These are phyloP conservation scores for Furcifer pardalis DNA, from an alignment of 2,797 vertebrate species.

Conservation along the genomic window DNA sequence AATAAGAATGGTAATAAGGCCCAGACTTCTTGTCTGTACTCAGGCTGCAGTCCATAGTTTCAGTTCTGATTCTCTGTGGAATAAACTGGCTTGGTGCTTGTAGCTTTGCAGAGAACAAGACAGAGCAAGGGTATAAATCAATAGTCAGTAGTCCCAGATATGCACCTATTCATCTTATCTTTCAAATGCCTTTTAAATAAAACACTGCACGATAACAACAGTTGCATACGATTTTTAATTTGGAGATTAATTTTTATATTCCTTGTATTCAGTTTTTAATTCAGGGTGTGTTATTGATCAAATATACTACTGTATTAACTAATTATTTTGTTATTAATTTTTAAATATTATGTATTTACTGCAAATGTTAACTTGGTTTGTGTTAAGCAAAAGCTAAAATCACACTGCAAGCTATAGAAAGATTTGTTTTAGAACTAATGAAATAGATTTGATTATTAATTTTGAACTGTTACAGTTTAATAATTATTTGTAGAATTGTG, in stretches of 20 bases:
- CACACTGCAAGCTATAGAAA: slow-evolving; percentile 96
- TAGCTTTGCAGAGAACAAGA: slow-evolving; percentile 44
- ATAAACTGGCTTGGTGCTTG: slow-evolving; percentile 5
- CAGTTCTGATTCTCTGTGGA: not conserved
- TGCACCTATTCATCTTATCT: slow-evolving; percentile 27
- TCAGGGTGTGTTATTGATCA: slow-evolving; percentile 91
- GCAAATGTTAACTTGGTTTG: slow-evolving; percentile 78
- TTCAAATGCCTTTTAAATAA: slow-evolving; percentile 82
- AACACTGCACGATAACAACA: slow-evolving; percentile 81
- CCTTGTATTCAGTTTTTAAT: slow-evolving; percentile 82
- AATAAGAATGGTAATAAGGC: not conserved
- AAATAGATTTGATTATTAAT: slow-evolving; percentile 87
- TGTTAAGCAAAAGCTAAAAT: slow-evolving; percentile 91
- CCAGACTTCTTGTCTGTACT: not conserved
- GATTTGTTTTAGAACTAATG: slow-evolving; percentile 87
- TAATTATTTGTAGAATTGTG: slow-evolving; percentile 87
- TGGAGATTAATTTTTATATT: slow-evolving; percentile 80
- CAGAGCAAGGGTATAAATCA: slow-evolving; percentile 37
- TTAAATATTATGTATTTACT: slow-evolving; percentile 77
- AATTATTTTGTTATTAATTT: slow-evolving; percentile 76
- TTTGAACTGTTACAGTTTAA: slow-evolving; percentile 95
- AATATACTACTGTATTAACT: slow-evolving; percentile 89
- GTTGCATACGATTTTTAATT: slow-evolving; percentile 76
- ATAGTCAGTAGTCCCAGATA: slow-evolving; percentile 45
- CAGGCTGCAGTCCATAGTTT: not conserved